A percentile compares a stretch with the other conserved stretches of the same genome.
Conservation (phyloP, 2,888 invertebrate genomes). For the Agrotis ipsilon region DNA sequence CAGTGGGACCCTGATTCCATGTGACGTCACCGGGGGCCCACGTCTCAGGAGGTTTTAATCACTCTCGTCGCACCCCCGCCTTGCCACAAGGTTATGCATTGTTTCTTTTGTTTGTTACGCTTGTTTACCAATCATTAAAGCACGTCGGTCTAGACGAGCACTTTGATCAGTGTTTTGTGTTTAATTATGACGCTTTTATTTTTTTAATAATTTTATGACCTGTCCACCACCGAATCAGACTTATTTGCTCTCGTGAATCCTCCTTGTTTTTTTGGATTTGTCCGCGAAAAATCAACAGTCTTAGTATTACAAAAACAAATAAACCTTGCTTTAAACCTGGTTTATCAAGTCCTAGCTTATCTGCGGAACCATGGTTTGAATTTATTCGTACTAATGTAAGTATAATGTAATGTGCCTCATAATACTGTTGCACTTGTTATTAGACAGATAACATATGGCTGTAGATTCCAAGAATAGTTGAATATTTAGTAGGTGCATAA, state of each 20-base stretch:
- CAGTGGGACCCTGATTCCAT: conserved; percentile 85
- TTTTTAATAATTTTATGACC: background rate
- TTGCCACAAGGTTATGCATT: conserved; percentile 74
- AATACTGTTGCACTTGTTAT: background rate
- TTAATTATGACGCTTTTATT: conserved; percentile 5
- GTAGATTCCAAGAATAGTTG: background rate
- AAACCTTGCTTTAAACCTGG: too few relatives aligned
- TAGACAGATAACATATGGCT: background rate
- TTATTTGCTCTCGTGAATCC: background rate
- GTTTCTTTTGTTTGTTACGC: conserved; percentile 67
- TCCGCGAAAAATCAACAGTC: background rate
- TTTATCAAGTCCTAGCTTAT: too few relatives aligned
- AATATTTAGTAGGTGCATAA: conserved; percentile 15
- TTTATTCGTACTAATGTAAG: too few relatives aligned
- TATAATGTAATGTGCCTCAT: background rate
- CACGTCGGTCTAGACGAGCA: conserved; percentile 15
- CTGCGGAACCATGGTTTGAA: too few relatives aligned
- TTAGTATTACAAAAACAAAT: too few relatives aligned
- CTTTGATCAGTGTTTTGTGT: conserved; percentile 27
- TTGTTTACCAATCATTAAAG: conserved; percentile 58
- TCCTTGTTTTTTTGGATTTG: background rate
- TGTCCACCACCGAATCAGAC: background rate
- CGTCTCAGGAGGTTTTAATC: conserved; percentile 66
- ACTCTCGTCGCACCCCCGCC: conserved; percentile 66
- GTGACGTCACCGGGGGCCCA: conserved; percentile 64